Evolutionary conservation across 2,113 vertebrate genomes (phyloP), one percentile per base, ranked within the genome.

Genomic region (Salvelinus sp.): DNA sequence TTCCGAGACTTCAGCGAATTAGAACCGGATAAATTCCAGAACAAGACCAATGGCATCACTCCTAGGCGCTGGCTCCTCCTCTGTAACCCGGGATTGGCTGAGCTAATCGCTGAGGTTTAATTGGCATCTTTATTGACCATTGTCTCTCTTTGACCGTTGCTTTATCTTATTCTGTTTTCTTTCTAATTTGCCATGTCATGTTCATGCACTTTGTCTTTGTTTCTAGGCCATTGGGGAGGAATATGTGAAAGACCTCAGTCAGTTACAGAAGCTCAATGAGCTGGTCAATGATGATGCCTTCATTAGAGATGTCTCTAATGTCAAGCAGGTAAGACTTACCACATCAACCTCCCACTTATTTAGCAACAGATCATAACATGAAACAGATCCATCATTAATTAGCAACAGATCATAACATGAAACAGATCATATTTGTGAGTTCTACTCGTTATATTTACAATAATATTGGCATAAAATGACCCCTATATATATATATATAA

Each of bases 41-140:
- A 99, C 86, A 99, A 99, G 88, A 99, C 98, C 78, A 99, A 99
- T 0, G 97, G 98, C 79, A 98, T 99, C 92, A 98, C 97, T 9
- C 97, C 98, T 0, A 87, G 98, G 73, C 96, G 98, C 80, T 99
- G 98, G 98, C 95, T 99, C 44, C 92, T 99, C 70, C 95, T 99
- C 76, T 99, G 97, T 87, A 99, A 99, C 90, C 96, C 98, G 0
- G 96, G 97, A 0, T 95, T 99, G 85, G 97, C 97, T 0, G 96
- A 98, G 73, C 90, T 99, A 25, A 97, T 99, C 0, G 98, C 98
- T 0, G 97, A 98, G 96, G 98, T 99, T 23, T 23, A 70, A 18
- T 23, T 2, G 9, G 9, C 38, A 2, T 44, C 38, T 44, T 44
- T 44, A 44, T 44, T 44, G 38, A 9, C 38, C 7, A 9, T 38